Evolutionary conservation across 2,797 vertebrate species (phyloP).

Genomic region (Schizopygopsis malacanthus): DNA sequence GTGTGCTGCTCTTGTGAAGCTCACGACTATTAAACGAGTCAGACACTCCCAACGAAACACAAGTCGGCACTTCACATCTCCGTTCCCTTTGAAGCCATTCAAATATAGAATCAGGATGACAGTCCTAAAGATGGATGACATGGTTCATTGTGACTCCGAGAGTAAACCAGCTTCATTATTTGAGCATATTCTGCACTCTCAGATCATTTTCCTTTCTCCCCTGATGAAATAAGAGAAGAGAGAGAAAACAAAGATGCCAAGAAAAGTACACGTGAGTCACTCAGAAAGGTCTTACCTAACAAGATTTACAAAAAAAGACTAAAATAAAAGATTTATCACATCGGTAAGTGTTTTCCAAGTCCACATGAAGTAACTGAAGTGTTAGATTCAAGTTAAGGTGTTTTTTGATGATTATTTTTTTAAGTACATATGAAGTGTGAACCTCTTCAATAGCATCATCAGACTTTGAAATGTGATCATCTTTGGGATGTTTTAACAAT

Average conservation of each 20-base stretch:
- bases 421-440: conserved; percentile 24
- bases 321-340: conserved; percentile 1
- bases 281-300: conserved; percentile 31
- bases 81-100: conserved; percentile 49
- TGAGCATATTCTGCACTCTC: conserved; percentile 7
- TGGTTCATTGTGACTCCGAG: conserved; percentile 30
- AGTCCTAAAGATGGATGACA: conserved; percentile 46
- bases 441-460: background rate
- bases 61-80: conserved; percentile 42
- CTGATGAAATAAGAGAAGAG: conserved; percentile 44
- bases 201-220: conserved; percentile 27
- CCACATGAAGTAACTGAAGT: background rate
- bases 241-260: background rate
- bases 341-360: conserved; percentile 13
- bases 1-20: background rate
- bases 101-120: conserved; percentile 50
- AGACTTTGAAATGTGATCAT: conserved; percentile 34
- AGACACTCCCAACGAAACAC: conserved; percentile 27
- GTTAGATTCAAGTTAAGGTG: background rate
- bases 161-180: conserved; percentile 42
- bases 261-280: conserved; percentile 2
- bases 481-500: conserved; percentile 21
- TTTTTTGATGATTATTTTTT: background rate
- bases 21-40: conserved; percentile 22
- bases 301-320: background rate